Evolutionary conservation across 2,113 vertebrate genomes (phyloP), one percentile per base, ranked within the genome.

Genomic region (Symphodus melops): DNA sequence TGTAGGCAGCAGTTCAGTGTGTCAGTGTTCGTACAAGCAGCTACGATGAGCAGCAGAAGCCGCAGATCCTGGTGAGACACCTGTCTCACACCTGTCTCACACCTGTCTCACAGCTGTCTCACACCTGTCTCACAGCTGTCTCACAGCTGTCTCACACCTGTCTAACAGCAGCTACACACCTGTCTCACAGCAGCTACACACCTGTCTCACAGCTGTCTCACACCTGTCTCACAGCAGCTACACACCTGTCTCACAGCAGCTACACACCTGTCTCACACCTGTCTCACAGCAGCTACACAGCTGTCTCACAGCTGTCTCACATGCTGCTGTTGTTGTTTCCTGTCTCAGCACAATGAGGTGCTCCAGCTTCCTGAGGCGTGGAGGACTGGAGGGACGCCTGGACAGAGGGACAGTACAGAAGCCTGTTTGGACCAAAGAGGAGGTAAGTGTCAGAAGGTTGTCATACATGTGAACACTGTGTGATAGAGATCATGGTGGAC

Each of bases 361-460:
- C 9, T 73, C 78, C 25, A 16, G 67, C 44, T 56, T 10, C 37
- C 6, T 28, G 7, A 63, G 54, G 28, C 48, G 1, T 11, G 71
- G 81, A 14, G 41, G 12, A 23, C 41, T 13, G 4, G 55, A 42
- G 8, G 46, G 53, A 23, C 57, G 42, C 14, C 44, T 60, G 5
- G 71, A 72, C 62, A 89, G 46, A 66, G 25, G 7, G 5, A 44
- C 48, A 23, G 19, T 59, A 25, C 72, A 74, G 61, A 85, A 72
- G 52, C 41, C 68, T 21, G 69, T 16, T 25, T 90, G 90, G 90
- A 70, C 81, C 0, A 81, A 84, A 72, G 77, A 83, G 0, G 87
- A 90, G 82, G 90, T 85, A 57, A 75, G 28, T 28, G n/a, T n/a
- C n/a, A n/a, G n/a, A n/a, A n/a, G n/a, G n/a, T n/a, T n/a, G n/a